phyloP scores from a whole-genome alignment of 2,113 vertebrate species.

The Platanista minor region DNA sequence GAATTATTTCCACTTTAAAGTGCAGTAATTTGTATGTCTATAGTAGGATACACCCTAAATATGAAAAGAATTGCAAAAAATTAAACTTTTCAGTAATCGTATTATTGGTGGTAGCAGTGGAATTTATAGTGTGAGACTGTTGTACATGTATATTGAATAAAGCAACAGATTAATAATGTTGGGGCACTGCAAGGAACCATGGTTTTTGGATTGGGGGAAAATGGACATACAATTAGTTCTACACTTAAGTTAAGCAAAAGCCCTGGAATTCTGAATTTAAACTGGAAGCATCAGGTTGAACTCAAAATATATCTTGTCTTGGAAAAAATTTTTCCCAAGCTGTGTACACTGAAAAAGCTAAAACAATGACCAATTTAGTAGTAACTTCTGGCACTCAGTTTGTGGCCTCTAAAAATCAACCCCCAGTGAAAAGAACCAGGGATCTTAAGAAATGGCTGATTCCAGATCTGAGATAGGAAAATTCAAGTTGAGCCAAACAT shows the following conservation, averaged over 20 bases:
- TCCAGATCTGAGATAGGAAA: neutral
- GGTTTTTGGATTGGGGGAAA: neutral
- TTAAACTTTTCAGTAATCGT: neutral
- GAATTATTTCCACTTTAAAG: neutral
- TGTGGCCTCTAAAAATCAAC: neutral
- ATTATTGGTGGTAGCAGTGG: neutral
- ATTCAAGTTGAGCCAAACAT: neutral
- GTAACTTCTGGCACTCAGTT: neutral
- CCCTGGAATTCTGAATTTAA: neutral
- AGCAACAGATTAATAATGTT: neutral
- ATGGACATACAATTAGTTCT: neutral
- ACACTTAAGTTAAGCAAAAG: neutral
- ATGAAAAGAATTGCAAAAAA: neutral
- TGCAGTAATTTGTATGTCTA: neutral
- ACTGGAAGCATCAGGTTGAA: neutral
- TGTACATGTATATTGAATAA: neutral
- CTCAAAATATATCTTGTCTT: neutral
- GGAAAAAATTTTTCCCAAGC: neutral
- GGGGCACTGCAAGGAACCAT: neutral
- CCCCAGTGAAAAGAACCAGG: neutral
- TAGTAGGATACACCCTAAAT: neutral
- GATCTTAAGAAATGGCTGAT: neutral
- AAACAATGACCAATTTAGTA: neutral
- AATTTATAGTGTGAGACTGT: neutral
- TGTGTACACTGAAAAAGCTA: neutral